Percentiles rank a stretch among this genome's conserved stretches.
Evolutionary conservation across 2,888 invertebrate species (phyloP).

Genomic region (Empis stercorea): DNA sequence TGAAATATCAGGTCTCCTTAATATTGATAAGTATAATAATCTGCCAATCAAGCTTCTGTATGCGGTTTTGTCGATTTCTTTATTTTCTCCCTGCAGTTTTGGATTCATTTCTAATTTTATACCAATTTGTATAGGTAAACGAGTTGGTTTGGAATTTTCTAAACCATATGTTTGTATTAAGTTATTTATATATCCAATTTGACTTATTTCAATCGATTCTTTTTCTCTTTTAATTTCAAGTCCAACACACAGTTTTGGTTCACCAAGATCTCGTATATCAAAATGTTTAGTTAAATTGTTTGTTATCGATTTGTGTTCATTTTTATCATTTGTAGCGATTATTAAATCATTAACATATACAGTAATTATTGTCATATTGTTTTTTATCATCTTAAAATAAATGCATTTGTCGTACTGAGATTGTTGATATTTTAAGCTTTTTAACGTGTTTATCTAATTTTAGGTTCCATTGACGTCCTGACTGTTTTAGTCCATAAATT

Average conservation of each 20-base stretch:
- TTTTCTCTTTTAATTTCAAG: slow-evolving; percentile 6
- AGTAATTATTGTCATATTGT: slow-evolving; percentile 3
- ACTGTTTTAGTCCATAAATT: slow-evolving; percentile 6
- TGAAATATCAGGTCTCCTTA: slow-evolving; percentile 9
- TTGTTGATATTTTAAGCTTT: neutral
- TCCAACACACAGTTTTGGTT: slow-evolving; percentile 6
- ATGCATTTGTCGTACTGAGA: slow-evolving; percentile 6
- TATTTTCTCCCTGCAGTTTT: slow-evolving; percentile 4
- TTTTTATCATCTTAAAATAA: neutral
- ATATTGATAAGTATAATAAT: slow-evolving; percentile 4
- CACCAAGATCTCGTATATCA: slow-evolving; percentile 6
- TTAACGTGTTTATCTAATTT: slow-evolving; percentile 5
- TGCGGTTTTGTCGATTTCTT: slow-evolving; percentile 4
- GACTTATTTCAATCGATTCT: neutral
- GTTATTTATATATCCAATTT: slow-evolving; percentile 8
- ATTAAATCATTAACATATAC: slow-evolving; percentile 6
- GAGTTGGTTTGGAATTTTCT: slow-evolving; percentile 4
- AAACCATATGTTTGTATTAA: slow-evolving; percentile 2
- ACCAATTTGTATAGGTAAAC: slow-evolving; percentile 2
- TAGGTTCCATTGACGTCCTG: slow-evolving; percentile 3
- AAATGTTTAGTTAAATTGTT: slow-evolving; percentile 3
- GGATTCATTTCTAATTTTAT: slow-evolving; percentile 5
- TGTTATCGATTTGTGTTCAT: slow-evolving; percentile 1
- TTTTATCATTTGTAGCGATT: neutral
- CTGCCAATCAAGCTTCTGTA: slow-evolving; percentile 5